Evolutionary conservation across 2,113 vertebrate genomes (phyloP), one percentile per base, ranked within the genome.

Genomic region (Ciconia maguari): DNA sequence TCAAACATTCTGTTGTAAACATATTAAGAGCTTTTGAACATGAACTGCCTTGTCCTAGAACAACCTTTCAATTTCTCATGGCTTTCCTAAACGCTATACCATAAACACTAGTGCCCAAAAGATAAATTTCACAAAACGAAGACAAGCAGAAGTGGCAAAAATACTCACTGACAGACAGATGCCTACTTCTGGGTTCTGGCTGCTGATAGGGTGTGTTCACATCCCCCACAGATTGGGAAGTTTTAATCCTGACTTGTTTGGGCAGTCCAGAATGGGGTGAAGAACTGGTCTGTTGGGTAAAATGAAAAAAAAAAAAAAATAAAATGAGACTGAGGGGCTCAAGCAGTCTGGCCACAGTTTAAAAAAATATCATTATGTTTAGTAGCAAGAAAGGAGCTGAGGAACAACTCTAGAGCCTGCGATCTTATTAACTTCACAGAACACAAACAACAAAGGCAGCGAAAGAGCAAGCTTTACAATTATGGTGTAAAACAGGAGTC

Each of bases 181-280:
- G 99, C 89, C 99, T 99, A 77, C 98, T 99, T 97, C 99, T 99
- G 95, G 99, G 97, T 68, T 99, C 99, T 9, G 99, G 87, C 58
- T 98, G 96, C 96, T 99, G 99, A 93, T 98, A 99, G 49, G 95
- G 97, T 6, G 98, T 97, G 97, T 98, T 99, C 76, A 99, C 98
- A 81, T 99, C 99, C 81, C 99, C 99, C 10, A 98, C 98, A 22
- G 99, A 99, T 30, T 99, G 99, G 38, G 99, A 99, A 69, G 99
- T 97, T 97, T 99, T 99, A 97, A 99, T 99, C 96, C 99, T 99
- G 97, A 99, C 99, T 97, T 99, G 99, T 89, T 99, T 99, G 91
- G 98, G 98, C 14, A 98, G 89, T 36, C 97, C 97, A 17, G 98
- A 98, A 96, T 99, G 99, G 76, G 99, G 98, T 62, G 98, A 98